Evolutionary conservation across 2,888 invertebrate species (phyloP).

Genomic region (Boloria euphrosyne): DNA sequence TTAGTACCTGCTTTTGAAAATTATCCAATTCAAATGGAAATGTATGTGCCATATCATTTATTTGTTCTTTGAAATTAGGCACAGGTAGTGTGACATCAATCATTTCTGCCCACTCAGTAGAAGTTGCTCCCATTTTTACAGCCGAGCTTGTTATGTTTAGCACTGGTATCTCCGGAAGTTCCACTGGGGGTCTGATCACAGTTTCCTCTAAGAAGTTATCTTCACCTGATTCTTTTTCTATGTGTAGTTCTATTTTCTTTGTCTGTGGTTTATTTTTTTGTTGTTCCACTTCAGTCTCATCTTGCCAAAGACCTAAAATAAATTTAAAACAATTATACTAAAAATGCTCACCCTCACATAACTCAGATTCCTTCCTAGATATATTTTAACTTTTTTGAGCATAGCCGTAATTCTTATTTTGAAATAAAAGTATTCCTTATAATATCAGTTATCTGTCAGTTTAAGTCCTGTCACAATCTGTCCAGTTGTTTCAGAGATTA

Average conservation of each 20-base stretch:
- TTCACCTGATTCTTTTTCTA: conserved; percentile 51
- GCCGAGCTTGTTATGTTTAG: conserved; percentile 85
- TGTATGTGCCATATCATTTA: conserved; percentile 92
- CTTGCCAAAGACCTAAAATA: conserved; percentile 70
- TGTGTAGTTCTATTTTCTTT: conserved; percentile 44
- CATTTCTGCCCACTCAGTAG: conserved; percentile 93
- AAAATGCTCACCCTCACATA: neutral
- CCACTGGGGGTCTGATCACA: conserved; percentile 63
- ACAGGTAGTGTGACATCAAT: conserved; percentile 92
- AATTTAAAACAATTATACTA: neutral
- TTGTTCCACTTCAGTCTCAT: conserved; percentile 60
- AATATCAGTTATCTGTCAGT: no score
- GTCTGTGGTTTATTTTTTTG: conserved; percentile 47
- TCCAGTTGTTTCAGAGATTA: no score
- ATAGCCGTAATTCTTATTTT: no score
- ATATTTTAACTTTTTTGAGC: no score
- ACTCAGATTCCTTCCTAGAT: no score
- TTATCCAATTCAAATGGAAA: conserved; percentile 97
- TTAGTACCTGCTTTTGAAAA: conserved; percentile 94
- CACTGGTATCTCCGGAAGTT: conserved; percentile 82
- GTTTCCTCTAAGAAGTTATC: conserved; percentile 70
- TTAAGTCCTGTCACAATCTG: no score
- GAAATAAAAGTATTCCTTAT: no score
- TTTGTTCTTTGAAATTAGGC: conserved; percentile 88
- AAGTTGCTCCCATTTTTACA: conserved; percentile 67